Evolutionary conservation across 2,888 invertebrate species (phyloP).

Genomic region (Thumatha senex): DNA sequence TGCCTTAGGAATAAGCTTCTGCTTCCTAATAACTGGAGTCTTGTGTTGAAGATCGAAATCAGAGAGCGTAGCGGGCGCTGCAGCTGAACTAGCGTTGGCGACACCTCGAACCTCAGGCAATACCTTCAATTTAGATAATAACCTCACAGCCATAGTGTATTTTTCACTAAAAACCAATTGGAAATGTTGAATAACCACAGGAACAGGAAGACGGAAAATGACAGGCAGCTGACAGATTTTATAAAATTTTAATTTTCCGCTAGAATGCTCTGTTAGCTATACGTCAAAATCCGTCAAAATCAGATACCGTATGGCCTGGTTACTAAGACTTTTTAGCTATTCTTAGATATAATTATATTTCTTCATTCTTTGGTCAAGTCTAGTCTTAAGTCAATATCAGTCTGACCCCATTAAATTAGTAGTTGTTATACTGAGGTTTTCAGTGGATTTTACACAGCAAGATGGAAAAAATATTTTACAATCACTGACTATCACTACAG

Average conservation of each 20-base stretch:
- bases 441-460: no score
- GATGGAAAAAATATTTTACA: no score
- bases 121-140: constrained; percentile 66
- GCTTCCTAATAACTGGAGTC: constrained; percentile 83
- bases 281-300: constrained; percentile 31
- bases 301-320: no score
- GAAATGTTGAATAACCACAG: constrained; percentile 77
- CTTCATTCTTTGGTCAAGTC: no score
- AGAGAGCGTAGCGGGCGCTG: constrained; percentile 82
- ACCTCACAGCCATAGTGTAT: constrained; percentile 70
- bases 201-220: constrained; percentile 62
- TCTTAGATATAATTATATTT: no score
- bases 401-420: no score
- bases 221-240: constrained; percentile 4
- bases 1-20: constrained; percentile 86
- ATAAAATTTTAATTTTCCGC: constrained; percentile 29
- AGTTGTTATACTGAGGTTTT: no score
- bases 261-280: constrained; percentile 53
- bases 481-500: no score
- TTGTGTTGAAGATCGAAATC: constrained; percentile 88
- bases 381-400: no score
- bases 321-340: no score
- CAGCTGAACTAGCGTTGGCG: constrained; percentile 59
- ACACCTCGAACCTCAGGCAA: constrained; percentile 65
- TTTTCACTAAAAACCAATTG: constrained; percentile 43